Base-by-base conservation (phyloP, 2,113 vertebrate species). In the Porphyrio hochstetteri region DNA sequence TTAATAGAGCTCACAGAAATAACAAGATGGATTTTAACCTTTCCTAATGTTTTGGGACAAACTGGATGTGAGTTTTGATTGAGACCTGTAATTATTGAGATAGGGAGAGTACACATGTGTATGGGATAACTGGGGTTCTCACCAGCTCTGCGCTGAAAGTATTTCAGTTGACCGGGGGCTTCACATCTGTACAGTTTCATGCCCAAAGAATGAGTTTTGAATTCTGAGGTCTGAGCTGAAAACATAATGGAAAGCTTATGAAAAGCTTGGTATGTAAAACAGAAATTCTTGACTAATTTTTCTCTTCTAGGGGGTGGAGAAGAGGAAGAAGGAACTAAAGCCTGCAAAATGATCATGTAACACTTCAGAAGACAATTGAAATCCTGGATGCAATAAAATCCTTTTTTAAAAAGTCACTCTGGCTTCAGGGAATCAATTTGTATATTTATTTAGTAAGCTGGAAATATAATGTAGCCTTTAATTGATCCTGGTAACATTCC, bases 191-290 rank as follows among this genome's bases (percentile, higher is more conserved):
- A 59, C 35, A 27, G 81, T 93, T 97, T 96, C 72, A 94, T 91
- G 55, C 60, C 35, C 33, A 92, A 96, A 95, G 46, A 85, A 96
- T 83, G 89, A 89, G 50, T 59, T 95, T 94, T 90, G 68, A 93
- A 90, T 88, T 85, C 76, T 87, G 72, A 95, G 74, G 80, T 90
- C 90, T 88, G 68, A 83, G 70, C 33, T 88, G 72, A 86, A 94
- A 96, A 74, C 85, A 65, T 96, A 94, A 96, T 90, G 42, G 91
- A 81, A 97, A 88, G 44, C 69, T 97, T 91, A 69, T 93, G 76
- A 59, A 48, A 84, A 53, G 13, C 40, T 82, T 19, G 19, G 40
- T 93, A 96, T 75, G 48, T 84, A 82, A 87, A 55, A 19, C 68
- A 93, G 55, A 93, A 94, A 95, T 65, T 91, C 52, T 29, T 90